Evolutionary conservation across 2,888 invertebrate species (phyloP), one percentile per base, ranked within the genome.

Genomic region (Clivina fossor): DNA sequence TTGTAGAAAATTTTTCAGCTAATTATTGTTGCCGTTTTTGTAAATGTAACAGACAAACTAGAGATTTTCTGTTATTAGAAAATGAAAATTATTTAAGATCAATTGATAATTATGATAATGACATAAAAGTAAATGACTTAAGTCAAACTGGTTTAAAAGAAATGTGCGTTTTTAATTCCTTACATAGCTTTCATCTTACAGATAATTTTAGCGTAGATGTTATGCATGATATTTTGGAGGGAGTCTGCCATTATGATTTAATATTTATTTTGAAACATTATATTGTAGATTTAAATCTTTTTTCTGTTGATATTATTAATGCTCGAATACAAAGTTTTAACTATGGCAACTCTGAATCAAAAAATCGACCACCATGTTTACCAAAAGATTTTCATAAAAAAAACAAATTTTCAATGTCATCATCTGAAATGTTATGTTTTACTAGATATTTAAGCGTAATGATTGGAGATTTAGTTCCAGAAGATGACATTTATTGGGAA

Each of bases 201-300:
- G 48, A 50, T 33, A 60, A 58, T 41, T 47, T 20, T 41, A 41
- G 30, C 3, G 46, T 44, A 13, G 58, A 60, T 22, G 18, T 58
- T 22, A 49, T 60, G 49, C 55, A 60, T 44, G 58, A 60, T 37
- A 24, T 60, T 11, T 56, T 56, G 19, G 47, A 58, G 26, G 60
- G 60, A 8, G 35, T 56, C 24, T 43, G 41, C 37, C 32, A 43
- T 13, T 56, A 56, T 40, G 56, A 48, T 13, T 18, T 41, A 13
- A 46, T 16, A 16, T 18, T 44, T 19, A 18, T 41, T 22, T 5
- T 54, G 18, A 41, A 54, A n/a, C 37, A 35, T 28, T 24, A 26
- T 35, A 46, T 54, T 20, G 11, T 16, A 19, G 18, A 28, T 4
- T 19, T 22, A 18, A 40, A 43, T 1, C 9, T 22, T 40, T 48